A percentile compares a stretch with the other conserved stretches of the same genome.
Conservation (phyloP, 2,888 invertebrate species). For the Oconnorella tubifera region DNA sequence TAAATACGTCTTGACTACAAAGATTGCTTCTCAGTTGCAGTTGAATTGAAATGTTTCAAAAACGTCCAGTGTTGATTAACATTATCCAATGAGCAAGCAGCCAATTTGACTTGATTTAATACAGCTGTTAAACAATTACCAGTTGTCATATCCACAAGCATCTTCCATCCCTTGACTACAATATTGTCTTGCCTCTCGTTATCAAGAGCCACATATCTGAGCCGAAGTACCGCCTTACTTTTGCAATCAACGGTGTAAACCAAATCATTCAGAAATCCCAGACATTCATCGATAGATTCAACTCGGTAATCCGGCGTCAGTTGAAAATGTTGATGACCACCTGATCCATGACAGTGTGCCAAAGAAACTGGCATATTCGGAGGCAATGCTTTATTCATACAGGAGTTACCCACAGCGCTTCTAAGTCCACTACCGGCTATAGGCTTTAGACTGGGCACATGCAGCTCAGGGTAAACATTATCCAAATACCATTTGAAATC, state of each 20-base stretch:
- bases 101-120: background rate
- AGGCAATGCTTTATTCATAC: background rate
- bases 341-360: slow-evolving; percentile 6
- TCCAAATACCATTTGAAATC: slow-evolving; percentile 86
- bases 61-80: background rate
- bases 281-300: slow-evolving; percentile 6
- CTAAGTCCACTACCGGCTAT: slow-evolving; percentile 9
- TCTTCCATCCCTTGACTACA: background rate
- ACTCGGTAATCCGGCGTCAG: background rate
- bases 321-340: slow-evolving; percentile 14
- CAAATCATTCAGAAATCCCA: background rate
- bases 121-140: background rate
- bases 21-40: no score
- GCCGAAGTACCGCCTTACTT: background rate
- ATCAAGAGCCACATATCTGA: background rate
- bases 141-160: background rate
- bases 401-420: slow-evolving; percentile 5
- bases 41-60: background rate
- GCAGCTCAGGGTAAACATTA: slow-evolving; percentile 72
- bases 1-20: no score
- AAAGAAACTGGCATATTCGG: background rate
- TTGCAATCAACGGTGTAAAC: background rate
- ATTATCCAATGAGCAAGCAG: background rate
- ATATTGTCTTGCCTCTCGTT: background rate
- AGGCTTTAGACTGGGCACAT: slow-evolving; percentile 12